A percentile compares a stretch with the other conserved stretches of the same genome.
Evolutionary conservation across 2,888 invertebrate species (phyloP).

Genomic region (Girardia tigrina): DNA sequence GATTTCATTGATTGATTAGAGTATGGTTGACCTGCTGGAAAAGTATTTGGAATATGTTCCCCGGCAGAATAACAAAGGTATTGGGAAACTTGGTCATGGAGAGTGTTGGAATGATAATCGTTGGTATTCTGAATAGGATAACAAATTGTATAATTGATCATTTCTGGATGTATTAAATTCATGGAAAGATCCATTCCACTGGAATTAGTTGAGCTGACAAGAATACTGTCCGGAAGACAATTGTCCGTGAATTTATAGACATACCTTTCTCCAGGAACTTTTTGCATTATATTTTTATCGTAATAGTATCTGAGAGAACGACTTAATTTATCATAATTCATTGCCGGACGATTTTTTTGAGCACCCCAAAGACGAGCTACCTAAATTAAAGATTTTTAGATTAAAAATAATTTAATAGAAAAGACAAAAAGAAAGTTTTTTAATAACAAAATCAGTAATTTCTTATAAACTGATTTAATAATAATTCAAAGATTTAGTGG

Average conservation of each 20-base stretch:
- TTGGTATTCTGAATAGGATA: neutral
- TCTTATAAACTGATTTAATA: no score
- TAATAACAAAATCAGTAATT: no score
- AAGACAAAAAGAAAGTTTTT: no score
- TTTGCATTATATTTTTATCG: slow-evolving; percentile 96
- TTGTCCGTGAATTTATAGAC: slow-evolving; percentile 68
- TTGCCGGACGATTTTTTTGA: slow-evolving; percentile 85
- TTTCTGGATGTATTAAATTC: neutral
- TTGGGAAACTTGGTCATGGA: neutral
- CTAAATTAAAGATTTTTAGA: slow-evolving; percentile 50
- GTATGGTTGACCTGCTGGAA: neutral
- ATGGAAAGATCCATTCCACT: neutral
- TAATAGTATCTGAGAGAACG: slow-evolving; percentile 85
- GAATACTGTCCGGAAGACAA: neutral
- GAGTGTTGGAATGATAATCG: neutral
- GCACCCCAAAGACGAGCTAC: slow-evolving; percentile 86
- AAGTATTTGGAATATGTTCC: neutral
- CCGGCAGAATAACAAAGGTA: neutral
- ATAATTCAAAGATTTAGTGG: no score
- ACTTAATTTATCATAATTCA: slow-evolving; percentile 90
- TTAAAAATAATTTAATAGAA: no score
- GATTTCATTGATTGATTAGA: neutral
- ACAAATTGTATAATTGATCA: neutral
- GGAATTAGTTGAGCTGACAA: neutral
- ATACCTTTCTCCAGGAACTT: slow-evolving; percentile 77